A percentile compares a stretch with the other conserved stretches of the same genome.
Evolutionary conservation across 2,797 vertebrate genomes (phyloP).

Genomic region (Hozukius guyotensis): DNA sequence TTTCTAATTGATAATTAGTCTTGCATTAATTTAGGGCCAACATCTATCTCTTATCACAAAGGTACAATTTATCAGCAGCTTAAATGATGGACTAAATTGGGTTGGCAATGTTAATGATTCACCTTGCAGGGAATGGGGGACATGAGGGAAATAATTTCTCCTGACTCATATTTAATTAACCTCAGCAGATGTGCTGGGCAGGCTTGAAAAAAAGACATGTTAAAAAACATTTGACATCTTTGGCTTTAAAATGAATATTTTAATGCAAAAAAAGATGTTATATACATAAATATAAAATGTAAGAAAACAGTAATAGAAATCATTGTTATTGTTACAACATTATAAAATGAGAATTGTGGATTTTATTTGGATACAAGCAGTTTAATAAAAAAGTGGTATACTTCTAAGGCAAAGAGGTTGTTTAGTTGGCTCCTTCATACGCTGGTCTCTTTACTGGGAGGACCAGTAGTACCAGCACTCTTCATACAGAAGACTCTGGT

Average conservation of each 20-base stretch:
- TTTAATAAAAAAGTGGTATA: conserved; percentile 41
- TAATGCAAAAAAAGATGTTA: conserved; percentile 78
- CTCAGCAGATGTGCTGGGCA: conserved; percentile 65
- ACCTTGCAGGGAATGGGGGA: conserved; percentile 64
- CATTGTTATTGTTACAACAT: conserved; percentile 51
- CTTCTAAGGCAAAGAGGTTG: conserved; percentile 49
- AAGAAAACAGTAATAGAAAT: conserved; percentile 48
- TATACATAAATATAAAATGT: conserved; percentile 75
- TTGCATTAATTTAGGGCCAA: conserved; percentile 72
- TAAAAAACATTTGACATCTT: conserved; percentile 29
- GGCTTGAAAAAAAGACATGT: conserved; percentile 9
- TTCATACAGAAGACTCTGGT: conserved; percentile 16
- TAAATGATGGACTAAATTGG: conserved; percentile 74
- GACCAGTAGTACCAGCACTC: conserved; percentile 45
- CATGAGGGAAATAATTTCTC: conserved; percentile 74
- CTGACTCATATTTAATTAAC: conserved; percentile 78
- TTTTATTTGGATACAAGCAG: conserved; percentile 48
- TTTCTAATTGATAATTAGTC: conserved; percentile 81
- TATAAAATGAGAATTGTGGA: conserved; percentile 35
- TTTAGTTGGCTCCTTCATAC: conserved; percentile 69
- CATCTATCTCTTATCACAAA: conserved; percentile 81
- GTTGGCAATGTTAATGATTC: conserved; percentile 75
- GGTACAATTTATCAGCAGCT: conserved; percentile 75
- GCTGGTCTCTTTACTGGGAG: conserved; percentile 10
- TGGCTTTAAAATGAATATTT: conserved; percentile 69